Conservation (phyloP, 2,113 vertebrate genomes). For the Callipepla squamata region DNA sequence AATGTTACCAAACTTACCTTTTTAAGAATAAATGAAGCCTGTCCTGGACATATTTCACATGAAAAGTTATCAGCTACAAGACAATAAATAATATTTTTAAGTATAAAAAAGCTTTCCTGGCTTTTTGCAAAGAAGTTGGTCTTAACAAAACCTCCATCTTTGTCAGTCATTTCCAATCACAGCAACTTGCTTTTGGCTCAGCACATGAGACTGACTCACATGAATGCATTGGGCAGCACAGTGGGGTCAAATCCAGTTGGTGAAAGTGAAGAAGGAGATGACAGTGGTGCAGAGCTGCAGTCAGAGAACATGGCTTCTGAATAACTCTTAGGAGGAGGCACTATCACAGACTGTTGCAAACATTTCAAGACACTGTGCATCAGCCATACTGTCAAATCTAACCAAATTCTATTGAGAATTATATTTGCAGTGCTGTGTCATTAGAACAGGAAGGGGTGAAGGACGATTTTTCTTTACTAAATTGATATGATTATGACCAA, state of each 20-base stretch:
- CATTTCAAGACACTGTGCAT: neutral
- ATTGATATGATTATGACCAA: conserved; percentile 1
- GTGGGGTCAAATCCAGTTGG: neutral
- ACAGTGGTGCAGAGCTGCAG: neutral
- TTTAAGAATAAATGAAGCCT: neutral
- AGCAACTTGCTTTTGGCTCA: neutral
- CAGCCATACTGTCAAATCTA: neutral
- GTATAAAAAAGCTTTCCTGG: neutral
- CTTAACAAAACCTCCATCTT: neutral
- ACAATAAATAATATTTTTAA: neutral
- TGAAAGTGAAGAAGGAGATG: neutral
- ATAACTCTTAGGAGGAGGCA: neutral
- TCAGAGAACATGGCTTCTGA: neutral
- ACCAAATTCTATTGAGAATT: neutral
- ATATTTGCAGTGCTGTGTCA: neutral
- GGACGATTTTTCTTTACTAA: neutral
- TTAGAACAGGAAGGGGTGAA: neutral
- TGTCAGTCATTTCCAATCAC: neutral
- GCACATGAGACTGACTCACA: neutral
- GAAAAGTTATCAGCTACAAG: neutral
- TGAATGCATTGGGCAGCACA: neutral
- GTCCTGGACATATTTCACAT: neutral
- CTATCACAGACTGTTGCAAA: neutral
- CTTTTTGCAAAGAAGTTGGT: neutral
- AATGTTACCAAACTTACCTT: neutral